Conservation (phyloP, 2,888 invertebrate species). For the Mactromeris polynyma region DNA sequence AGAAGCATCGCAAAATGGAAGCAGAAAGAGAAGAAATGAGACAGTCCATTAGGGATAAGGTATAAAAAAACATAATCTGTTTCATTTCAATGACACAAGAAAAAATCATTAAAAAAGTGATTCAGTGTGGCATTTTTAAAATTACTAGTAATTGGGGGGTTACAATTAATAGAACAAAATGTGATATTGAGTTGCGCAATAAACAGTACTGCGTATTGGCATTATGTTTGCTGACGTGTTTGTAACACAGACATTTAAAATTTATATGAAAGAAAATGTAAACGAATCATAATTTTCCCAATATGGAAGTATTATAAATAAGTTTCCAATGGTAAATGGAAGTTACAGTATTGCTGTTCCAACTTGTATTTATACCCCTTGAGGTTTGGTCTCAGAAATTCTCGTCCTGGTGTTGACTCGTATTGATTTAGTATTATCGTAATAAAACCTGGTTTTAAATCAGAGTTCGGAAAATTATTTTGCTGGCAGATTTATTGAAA, state of each 20-base stretch:
- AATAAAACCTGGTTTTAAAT: neutral
- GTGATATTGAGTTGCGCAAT: no score
- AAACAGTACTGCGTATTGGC: no score
- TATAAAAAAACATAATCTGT: constrained; percentile 86
- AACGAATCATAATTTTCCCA: neutral
- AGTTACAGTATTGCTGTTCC: neutral
- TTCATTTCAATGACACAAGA: neutral
- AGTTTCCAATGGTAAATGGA: neutral
- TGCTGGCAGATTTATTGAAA: neutral
- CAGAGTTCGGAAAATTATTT: constrained; percentile 5
- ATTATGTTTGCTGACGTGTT: no score
- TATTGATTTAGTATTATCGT: constrained; percentile 17
- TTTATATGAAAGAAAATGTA: neutral
- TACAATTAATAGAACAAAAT: no score
- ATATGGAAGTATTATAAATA: neutral
- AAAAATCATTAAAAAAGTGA: no score
- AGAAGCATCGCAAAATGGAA: constrained; percentile 99
- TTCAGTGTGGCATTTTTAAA: no score
- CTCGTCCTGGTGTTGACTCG: neutral
- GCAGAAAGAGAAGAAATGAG: constrained; percentile 99
- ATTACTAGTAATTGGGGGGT: no score
- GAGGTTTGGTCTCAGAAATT: neutral
- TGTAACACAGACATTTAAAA: neutral
- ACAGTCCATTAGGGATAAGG: constrained; percentile 99
- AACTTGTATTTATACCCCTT: neutral